These are phyloP conservation scores for Nebria brevicollis DNA, from an alignment of 2,888 invertebrate species.

Conservation along the genomic window DNA sequence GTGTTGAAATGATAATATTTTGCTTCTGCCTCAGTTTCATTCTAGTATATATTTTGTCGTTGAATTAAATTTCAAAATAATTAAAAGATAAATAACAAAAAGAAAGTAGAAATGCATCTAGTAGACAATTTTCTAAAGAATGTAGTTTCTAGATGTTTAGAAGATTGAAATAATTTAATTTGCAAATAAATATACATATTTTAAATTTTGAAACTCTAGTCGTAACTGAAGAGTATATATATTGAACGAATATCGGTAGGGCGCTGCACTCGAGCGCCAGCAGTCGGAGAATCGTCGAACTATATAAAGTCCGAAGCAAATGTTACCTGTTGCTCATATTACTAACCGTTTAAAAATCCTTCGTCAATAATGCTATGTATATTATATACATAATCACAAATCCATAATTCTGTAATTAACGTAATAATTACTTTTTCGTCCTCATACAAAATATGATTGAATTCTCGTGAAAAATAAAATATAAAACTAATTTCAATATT, in stretches of 20 bases:
- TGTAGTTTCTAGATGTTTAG: too few species aligned
- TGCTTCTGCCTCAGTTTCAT: too few species aligned
- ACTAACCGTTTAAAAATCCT: constrained; percentile 23
- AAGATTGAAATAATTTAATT: too few species aligned
- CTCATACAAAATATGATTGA: not conserved
- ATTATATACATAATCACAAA: not conserved
- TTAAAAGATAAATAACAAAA: too few species aligned
- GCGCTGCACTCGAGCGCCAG: constrained; percentile 36
- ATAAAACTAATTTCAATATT: too few species aligned
- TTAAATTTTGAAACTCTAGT: not conserved
- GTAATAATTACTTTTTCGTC: not conserved
- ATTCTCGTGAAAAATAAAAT: not conserved
- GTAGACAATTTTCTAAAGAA: too few species aligned
- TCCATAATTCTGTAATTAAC: not conserved
- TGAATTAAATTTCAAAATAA: too few species aligned
- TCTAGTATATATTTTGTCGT: too few species aligned
- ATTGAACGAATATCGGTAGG: constrained; percentile 39
- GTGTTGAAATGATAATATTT: too few species aligned
- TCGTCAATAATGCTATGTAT: not conserved
- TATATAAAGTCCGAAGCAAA: constrained; percentile 23
- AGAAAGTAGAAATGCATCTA: too few species aligned
- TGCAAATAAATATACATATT: not conserved
- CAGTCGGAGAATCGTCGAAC: constrained; percentile 44
- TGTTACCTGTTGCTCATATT: constrained; percentile 44
- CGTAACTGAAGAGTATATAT: constrained; percentile 4